Base-by-base conservation (phyloP, 2,113 vertebrate species). In the Lota lota region DNA sequence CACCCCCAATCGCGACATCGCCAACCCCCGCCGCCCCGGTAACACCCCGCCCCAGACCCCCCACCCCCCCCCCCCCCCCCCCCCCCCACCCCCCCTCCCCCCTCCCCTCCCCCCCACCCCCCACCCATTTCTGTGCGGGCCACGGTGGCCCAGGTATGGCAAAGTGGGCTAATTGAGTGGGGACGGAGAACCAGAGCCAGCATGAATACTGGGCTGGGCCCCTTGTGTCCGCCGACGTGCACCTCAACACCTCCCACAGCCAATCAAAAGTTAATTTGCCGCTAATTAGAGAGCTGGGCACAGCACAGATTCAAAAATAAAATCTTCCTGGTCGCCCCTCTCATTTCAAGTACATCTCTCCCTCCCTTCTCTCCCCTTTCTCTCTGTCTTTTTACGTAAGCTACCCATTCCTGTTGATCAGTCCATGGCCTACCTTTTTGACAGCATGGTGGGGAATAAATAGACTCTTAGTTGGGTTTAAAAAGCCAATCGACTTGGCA, bases 251-350 rank as follows among this genome's bases (percentile, higher is more conserved):
- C 70, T 62, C 59, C 66, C 78, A 66, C 36, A 65, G 58, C 74
- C 72, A 61, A 79, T 88, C 76, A 83, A 66, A 85, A 87, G 83
- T 85, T 91, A 86, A 91, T 92, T 91, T 83, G 76, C 79, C 73
- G 69, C 84, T 90, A 90, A 91, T 92, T 90, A 87, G 87, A 82
- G 87, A 81, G 73, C 57, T 69, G 68, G 84, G 68, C 78, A 68
- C 66, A 64, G 60, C 66, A 74, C 22, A 66, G 50, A 71, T 70
- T 67, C 87, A 87, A 82, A 91, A 92, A 91, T 90, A 92, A 76
- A 76, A 61, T 78, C 72, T 74, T 56, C n/a, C 28, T 63, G 14
- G 61, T 62, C 69, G 67, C 68, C 75, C 62, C 64, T 68, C 67
- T 57, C 1, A 28, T 68, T 22, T 56, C 17, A 18, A 18, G 47